Evolutionary conservation across 2,888 invertebrate species (phyloP).

Genomic region (Linyphia triangularis): DNA sequence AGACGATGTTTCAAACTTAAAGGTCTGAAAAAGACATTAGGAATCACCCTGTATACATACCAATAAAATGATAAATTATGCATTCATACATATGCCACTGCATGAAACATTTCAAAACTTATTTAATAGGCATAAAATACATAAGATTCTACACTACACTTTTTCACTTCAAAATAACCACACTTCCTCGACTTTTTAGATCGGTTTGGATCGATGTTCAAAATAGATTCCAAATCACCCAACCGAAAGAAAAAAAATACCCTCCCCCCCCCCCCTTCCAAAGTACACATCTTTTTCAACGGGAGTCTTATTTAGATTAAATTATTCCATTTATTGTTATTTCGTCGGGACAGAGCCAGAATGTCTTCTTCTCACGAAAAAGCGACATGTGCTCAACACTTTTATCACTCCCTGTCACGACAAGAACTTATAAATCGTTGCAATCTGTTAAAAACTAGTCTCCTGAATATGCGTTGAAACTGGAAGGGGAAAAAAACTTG

Average conservation of each 20-base stretch:
- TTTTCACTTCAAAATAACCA: too few species aligned
- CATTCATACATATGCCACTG: too few species aligned
- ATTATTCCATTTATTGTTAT: conserved; percentile 60
- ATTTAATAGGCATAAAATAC: too few species aligned
- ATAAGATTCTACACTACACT: too few species aligned
- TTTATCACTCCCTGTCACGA: conserved; percentile 38
- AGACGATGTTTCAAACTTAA: too few species aligned
- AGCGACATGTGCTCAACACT: neutral
- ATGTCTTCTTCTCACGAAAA: conserved; percentile 46
- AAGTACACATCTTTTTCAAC: neutral
- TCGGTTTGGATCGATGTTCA: neutral
- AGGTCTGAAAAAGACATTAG: too few species aligned
- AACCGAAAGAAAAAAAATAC: neutral
- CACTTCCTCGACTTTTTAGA: too few species aligned
- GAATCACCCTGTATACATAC: too few species aligned
- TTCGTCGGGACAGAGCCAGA: conserved; percentile 13
- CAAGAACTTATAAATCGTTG: neutral
- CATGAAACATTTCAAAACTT: too few species aligned
- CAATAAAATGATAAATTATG: too few species aligned
- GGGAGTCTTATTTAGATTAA: conserved; percentile 44
- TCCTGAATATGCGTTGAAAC: neutral
- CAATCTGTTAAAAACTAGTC: conserved; percentile 28
- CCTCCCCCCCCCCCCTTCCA: neutral
- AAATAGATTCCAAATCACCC: neutral
- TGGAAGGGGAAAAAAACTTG: neutral